Conservation (phyloP, 1,140 invertebrate genomes). For the Temnothorax nylanderi region DNA sequence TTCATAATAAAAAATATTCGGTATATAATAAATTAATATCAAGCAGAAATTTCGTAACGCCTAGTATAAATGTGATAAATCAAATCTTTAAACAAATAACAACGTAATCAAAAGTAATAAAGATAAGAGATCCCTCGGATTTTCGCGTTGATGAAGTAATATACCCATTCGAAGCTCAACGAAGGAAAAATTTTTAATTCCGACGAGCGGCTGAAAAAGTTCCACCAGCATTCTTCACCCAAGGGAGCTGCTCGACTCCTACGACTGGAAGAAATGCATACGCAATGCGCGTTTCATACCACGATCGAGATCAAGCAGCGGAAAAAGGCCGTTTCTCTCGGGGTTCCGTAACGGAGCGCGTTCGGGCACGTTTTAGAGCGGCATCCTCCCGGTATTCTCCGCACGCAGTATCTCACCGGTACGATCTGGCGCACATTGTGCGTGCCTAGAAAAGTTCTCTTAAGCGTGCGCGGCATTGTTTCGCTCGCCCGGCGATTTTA, state of each 20-base stretch:
- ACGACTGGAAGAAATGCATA: not conserved
- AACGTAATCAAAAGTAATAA: not conserved
- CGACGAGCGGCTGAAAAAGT: not conserved
- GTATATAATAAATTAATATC: not conserved
- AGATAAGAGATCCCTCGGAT: not conserved
- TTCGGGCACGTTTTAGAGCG: slow-evolving; percentile 57
- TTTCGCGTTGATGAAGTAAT: not conserved
- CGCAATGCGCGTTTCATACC: slow-evolving; percentile 35
- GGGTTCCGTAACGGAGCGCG: slow-evolving; percentile 30
- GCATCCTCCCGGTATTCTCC: slow-evolving; percentile 48
- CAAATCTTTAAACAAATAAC: not conserved
- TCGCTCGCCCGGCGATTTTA: slow-evolving; percentile 6
- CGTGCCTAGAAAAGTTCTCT: slow-evolving; percentile 61
- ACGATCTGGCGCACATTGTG: slow-evolving; percentile 65
- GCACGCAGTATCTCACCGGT: slow-evolving; percentile 42
- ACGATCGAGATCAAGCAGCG: slow-evolving; percentile 51
- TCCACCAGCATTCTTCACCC: not conserved
- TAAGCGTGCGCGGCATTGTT: slow-evolving; percentile 51
- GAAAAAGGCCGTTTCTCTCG: slow-evolving; percentile 36
- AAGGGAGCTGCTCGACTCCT: not conserved
- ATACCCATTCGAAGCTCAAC: not conserved
- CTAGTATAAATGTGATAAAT: not conserved
- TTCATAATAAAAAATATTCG: not conserved
- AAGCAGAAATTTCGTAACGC: not conserved
- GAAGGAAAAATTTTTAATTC: not conserved